Evolutionary conservation across 2,797 vertebrate genomes (phyloP).

Genomic region (Poeciliopsis infans): DNA sequence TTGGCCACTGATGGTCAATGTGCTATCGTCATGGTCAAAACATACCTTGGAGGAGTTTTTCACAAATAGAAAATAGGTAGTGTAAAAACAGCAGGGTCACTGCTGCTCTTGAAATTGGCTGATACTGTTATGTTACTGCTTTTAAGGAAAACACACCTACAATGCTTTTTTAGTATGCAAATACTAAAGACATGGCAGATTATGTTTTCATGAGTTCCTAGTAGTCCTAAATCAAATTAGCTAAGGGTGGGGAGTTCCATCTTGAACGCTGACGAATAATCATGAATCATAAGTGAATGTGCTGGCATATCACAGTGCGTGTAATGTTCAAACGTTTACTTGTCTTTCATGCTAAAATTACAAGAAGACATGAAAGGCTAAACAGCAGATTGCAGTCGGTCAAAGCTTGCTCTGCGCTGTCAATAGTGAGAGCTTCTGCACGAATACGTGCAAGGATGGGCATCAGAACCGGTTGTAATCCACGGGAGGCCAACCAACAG

Average conservation of each 20-base stretch:
- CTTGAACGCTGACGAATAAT: background rate
- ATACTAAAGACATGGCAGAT: background rate
- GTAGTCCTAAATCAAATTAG: background rate
- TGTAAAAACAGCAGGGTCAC: background rate
- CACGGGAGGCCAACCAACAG: constrained; percentile 42
- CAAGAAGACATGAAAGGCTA: background rate
- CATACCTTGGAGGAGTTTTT: background rate
- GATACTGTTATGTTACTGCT: background rate
- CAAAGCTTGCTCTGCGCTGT: background rate
- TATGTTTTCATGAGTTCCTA: background rate
- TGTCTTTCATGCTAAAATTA: background rate
- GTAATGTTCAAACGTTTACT: background rate
- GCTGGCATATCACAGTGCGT: background rate
- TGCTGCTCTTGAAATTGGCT: background rate
- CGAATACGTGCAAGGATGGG: constrained; percentile 13
- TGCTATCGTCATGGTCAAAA: background rate
- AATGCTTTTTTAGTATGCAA: background rate
- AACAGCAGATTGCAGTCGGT: background rate
- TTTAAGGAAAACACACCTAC: background rate
- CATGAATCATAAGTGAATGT: background rate
- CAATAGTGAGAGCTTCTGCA: constrained; percentile 2
- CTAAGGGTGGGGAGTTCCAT: background rate
- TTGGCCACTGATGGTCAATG: background rate
- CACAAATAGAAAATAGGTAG: background rate
- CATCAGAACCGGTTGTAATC: constrained; percentile 21